Evolutionary conservation across 1,140 invertebrate species (phyloP).

Genomic region (Harpegnathos saltator): DNA sequence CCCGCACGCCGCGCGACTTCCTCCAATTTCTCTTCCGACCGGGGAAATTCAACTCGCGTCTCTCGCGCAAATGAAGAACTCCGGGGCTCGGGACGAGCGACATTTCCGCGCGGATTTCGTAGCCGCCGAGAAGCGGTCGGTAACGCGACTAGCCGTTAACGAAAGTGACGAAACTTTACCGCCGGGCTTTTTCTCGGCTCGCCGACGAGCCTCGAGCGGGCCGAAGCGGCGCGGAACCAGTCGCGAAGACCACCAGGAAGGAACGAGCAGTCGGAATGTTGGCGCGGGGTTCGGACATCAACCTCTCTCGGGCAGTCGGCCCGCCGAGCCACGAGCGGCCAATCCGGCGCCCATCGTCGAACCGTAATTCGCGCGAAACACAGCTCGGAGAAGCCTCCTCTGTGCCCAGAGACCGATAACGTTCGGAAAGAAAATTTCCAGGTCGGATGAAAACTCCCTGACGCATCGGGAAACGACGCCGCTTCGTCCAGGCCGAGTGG

Average conservation of each 20-base stretch:
- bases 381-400: constrained; percentile 5
- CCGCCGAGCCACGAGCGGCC: constrained; percentile 36
- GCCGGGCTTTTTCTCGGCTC: constrained; percentile 7
- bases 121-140: neutral
- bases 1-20: too few relatives aligned
- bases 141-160: constrained; percentile 45
- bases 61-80: too few relatives aligned
- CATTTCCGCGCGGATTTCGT: too few relatives aligned
- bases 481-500: too few relatives aligned
- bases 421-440: too few relatives aligned
- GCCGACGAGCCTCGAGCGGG: neutral
- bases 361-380: constrained; percentile 47
- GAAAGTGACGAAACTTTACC: constrained; percentile 52
- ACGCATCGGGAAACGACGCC: too few relatives aligned
- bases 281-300: constrained; percentile 78
- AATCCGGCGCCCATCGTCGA: constrained; percentile 52
- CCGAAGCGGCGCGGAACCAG: constrained; percentile 27
- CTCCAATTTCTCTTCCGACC: too few relatives aligned
- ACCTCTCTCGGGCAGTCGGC: constrained; percentile 74
- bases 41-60: too few relatives aligned
- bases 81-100: too few relatives aligned
- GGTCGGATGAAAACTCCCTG: too few relatives aligned
- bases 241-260: constrained; percentile 71
- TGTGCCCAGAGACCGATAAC: too few relatives aligned
- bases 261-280: constrained; percentile 77